Conservation (phyloP, 2,113 vertebrate genomes). For the Oceanodroma tethys region DNA sequence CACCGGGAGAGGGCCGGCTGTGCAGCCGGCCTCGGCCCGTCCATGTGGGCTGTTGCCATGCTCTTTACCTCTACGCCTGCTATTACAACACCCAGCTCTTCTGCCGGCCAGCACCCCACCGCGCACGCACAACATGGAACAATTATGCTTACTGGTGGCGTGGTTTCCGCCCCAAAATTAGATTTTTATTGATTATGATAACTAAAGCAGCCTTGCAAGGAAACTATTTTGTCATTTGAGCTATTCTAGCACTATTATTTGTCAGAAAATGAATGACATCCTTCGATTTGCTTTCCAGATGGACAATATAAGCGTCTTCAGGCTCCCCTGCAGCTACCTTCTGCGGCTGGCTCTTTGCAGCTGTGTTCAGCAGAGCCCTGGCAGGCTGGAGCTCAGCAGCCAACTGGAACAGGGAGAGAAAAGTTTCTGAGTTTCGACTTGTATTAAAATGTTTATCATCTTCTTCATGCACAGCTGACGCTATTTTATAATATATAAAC, state of each 20-base stretch:
- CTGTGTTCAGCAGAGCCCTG: background rate
- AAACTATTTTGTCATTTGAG: background rate
- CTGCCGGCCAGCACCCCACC: background rate
- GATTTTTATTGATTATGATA: background rate
- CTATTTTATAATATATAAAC: background rate
- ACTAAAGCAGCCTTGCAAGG: background rate
- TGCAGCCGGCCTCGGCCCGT: background rate
- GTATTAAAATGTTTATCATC: constrained; percentile 1
- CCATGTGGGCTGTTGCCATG: fast-evolving
- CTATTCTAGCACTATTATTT: background rate
- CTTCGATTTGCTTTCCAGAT: background rate
- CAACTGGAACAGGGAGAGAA: background rate
- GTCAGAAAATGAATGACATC: background rate
- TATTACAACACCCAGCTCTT: background rate
- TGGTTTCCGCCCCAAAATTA: background rate
- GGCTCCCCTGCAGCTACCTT: background rate
- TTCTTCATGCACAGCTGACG: background rate
- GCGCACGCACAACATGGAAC: fast-evolving
- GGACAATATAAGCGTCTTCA: background rate
- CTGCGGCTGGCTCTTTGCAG: background rate
- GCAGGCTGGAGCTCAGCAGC: background rate
- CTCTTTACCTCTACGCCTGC: background rate
- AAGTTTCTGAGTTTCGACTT: background rate
- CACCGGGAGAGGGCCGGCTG: fast-evolving
- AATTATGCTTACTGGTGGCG: background rate